Conservation (phyloP, 2,797 vertebrate species). For the Chiloscyllium punctatum region DNA sequence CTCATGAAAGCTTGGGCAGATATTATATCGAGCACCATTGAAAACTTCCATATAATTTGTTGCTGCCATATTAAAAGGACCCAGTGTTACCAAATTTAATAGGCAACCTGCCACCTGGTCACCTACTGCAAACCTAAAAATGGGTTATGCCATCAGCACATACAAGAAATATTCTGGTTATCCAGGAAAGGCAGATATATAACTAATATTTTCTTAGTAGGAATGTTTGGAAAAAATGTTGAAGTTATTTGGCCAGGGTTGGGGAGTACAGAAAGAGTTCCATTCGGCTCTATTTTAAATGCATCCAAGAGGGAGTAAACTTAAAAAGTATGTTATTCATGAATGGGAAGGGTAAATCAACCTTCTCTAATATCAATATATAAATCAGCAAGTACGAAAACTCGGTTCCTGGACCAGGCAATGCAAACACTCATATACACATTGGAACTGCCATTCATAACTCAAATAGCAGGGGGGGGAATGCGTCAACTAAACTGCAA, state of each 20-base stretch:
- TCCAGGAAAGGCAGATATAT: background rate
- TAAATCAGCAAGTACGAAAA: background rate
- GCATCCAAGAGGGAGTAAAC: background rate
- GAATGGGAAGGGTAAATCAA: background rate
- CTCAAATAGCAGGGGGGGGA: background rate
- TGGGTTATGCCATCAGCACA: background rate
- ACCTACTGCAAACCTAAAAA: background rate
- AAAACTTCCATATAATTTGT: background rate
- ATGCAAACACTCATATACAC: background rate
- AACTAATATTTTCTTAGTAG: background rate
- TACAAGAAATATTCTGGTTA: background rate
- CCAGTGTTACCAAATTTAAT: background rate
- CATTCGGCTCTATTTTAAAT: background rate
- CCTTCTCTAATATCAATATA: background rate
- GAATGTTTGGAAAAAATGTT: conserved; percentile 20
- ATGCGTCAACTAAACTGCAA: background rate
- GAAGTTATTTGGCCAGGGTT: background rate
- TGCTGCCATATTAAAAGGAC: conserved; percentile 14
- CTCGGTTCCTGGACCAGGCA: background rate
- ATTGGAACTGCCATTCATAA: background rate
- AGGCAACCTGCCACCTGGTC: background rate
- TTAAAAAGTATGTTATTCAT: background rate
- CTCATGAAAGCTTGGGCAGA: background rate
- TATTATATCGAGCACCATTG: conserved; percentile 3
- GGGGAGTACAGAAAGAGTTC: background rate